Evolutionary conservation across 2,113 vertebrate genomes (phyloP).

Genomic region (Castor canadensis): DNA sequence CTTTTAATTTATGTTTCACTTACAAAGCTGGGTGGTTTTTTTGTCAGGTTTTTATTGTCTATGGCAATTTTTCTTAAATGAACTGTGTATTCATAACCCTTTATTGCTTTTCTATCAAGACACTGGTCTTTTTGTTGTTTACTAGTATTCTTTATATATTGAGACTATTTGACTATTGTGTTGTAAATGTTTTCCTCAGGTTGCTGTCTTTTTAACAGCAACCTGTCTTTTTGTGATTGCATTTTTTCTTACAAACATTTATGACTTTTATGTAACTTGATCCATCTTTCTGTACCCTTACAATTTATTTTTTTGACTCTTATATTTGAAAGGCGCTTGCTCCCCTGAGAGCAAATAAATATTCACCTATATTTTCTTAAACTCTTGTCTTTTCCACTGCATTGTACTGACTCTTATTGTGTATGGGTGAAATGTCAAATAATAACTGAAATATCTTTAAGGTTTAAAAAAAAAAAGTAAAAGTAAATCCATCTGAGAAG

Average conservation of each 20-base stretch:
- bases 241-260: constrained; percentile 45
- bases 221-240: neutral
- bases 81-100: neutral
- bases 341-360: constrained; percentile 49
- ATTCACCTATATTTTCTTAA: constrained; percentile 44
- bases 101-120: neutral
- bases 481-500: constrained; percentile 50
- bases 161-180: neutral
- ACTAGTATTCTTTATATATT: neutral
- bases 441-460: constrained; percentile 56
- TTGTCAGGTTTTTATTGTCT: constrained; percentile 36
- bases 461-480: constrained; percentile 5
- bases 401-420: neutral
- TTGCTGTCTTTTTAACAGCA: neutral
- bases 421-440: constrained; percentile 57
- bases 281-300: neutral
- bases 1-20: constrained; percentile 16
- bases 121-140: neutral
- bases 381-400: constrained; percentile 9
- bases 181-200: neutral
- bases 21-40: neutral
- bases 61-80: neutral
- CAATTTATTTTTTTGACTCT: constrained; percentile 38
- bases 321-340: neutral
- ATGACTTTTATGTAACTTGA: constrained; percentile 6